Base-by-base conservation (phyloP, 2,113 vertebrate genomes). In the Rallus limicola region DNA sequence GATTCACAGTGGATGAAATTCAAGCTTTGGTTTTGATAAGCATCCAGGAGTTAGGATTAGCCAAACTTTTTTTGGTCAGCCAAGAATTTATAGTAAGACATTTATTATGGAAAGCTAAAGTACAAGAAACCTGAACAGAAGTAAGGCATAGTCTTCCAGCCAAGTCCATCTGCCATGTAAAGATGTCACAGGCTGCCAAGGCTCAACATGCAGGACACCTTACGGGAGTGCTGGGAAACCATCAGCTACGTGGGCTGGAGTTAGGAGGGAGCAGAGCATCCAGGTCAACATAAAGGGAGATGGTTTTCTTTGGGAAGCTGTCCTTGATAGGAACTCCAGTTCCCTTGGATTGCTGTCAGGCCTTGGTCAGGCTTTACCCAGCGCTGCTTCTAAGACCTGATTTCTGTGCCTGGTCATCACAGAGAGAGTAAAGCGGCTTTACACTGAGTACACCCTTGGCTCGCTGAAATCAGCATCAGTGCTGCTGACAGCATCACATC, bases 11-110 rank as follows among this genome's bases (percentile, higher is more conserved):
- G 93, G 93, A 90, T 82, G 82, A 93, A 96, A 93, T 86, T 92
- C 88, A 96, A 93, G 55, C 76, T 95, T 93, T 88, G 90, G 90
- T 95, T 96, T 96, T 96, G 96, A 92, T 94, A 94, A 96, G 79
- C 85, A 92, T 97, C 93, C 96, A 97, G 90, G 86, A 90, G 90
- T 80, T 56, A 67, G 76, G 60, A 95, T 77, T 83, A 86, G 93
- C 93, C 94, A 96, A 96, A 94, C 72, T 82, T 44, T 75, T 75
- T 77, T 63, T 81, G 85, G 93, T 81, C 90, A 88, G 90, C 85
- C 85, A 95, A 95, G 76, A 88, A 88, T 95, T 96, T 96, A 75
- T 48, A 93, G 82, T 81, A 86, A 92, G 82, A 74, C 52, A 83
- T 92, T 88, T 90, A 92, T 93, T 88, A 86, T 52, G 82, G 85